Conservation (phyloP, 2,797 vertebrate genomes). For the Mus caroli region DNA sequence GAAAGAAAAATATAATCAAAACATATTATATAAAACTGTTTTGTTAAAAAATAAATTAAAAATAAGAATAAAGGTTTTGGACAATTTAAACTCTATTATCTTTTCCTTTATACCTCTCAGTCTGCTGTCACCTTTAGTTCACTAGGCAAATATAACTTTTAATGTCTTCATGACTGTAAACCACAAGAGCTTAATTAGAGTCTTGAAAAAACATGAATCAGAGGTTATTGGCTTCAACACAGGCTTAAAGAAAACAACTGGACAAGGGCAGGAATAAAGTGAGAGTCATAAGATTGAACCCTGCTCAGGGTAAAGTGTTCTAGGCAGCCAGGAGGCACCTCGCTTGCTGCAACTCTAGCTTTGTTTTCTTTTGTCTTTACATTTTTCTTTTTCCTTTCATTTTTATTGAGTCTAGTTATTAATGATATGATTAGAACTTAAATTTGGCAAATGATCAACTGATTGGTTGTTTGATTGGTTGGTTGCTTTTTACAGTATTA, state of each 20-base stretch:
- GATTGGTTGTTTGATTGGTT: not conserved
- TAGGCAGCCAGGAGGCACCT: not conserved
- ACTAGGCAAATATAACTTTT: not conserved
- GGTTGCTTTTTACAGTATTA: not conserved
- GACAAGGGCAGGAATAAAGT: no score
- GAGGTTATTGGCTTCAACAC: not conserved
- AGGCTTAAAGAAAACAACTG: not conserved
- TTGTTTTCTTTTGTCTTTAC: not conserved
- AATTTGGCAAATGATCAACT: not conserved
- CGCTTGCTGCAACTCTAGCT: not conserved
- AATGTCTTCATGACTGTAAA: not conserved
- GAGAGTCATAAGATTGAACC: not conserved
- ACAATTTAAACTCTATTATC: not conserved
- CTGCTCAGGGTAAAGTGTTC: not conserved
- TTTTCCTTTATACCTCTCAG: no score
- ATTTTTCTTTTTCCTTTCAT: not conserved
- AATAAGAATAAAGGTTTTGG: not conserved
- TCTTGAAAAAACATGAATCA: fast-evolving
- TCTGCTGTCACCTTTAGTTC: no score
- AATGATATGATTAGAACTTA: not conserved
- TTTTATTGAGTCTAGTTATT: conserved; percentile 10
- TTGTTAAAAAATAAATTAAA: not conserved
- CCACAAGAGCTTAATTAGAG: not conserved
- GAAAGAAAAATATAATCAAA: not conserved
- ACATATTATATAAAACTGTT: not conserved